Evolutionary conservation across 2,113 vertebrate species (phyloP), one percentile per base, ranked within the genome.

Genomic region (Sigmodon hispidus): DNA sequence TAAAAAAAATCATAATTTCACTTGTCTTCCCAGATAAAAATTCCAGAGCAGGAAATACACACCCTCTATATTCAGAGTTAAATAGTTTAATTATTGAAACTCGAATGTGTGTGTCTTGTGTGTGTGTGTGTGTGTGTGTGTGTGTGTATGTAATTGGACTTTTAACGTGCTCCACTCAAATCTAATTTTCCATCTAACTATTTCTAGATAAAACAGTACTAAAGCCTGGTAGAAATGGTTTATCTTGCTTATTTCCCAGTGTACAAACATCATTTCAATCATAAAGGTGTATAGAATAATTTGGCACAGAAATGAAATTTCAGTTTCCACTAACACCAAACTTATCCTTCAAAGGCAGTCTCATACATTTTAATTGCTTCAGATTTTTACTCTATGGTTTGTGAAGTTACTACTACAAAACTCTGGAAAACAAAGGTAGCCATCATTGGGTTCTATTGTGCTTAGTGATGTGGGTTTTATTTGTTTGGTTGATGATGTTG

Each of bases 241-340:
- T 70, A 70, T 40, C 83, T 94, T 89, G 73, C 26, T 36, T 36
- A 63, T 91, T 70, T 79, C 36, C 67, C 70, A 45, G 34, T 17
- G 52, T 61, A 70, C 40, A 77, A 91, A 93, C 63, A 90, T 94
- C 11, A 86, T 92, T 81, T 95, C 52, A 90, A 59, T 89, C 85
- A 90, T 65, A 94, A 45, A 91, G 4, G 3, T 7, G 17, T 9
- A 5, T 8, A 59, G 21, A 89, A 7, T 22, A n/a, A 93, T 21
- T 29, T 9, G 22, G 36, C 69, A 83, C 5, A 92, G 40, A 96
- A 92, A 94, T 79, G 5, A 96, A 92, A 94, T 79, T 3, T 3
- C 45, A 75, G 17, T 29, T 87, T 92, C 57, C 65, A 24, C 59
- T 67, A 50, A 87, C 94, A 86, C 24, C 12, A 85, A 95, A n/a